phyloP scores from a whole-genome alignment of 2,888 invertebrate species.

The Chydorus sphaericus region DNA sequence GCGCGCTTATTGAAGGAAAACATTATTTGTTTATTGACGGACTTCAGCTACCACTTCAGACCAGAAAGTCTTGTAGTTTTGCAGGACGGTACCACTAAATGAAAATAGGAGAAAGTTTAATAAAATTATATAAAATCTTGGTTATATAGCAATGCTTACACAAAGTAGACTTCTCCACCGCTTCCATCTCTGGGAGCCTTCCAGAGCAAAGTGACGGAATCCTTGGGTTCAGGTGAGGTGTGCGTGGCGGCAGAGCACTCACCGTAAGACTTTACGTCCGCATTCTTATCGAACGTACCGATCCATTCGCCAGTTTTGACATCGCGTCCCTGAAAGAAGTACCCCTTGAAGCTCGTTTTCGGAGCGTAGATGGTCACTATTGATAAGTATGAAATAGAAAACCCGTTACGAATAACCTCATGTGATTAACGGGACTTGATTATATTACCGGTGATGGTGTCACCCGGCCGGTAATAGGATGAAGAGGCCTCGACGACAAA shows the following conservation, averaged over 20 bases:
- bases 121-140: neutral
- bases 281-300: slow-evolving; percentile 53
- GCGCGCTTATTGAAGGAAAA: neutral
- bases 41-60: slow-evolving; percentile 41
- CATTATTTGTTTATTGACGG: slow-evolving; percentile 2
- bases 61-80: slow-evolving; percentile 63
- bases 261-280: slow-evolving; percentile 57
- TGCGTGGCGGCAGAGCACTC: slow-evolving; percentile 69
- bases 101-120: slow-evolving; percentile 15
- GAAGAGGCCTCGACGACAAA: slow-evolving; percentile 51
- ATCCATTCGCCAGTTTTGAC: slow-evolving; percentile 55
- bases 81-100: slow-evolving; percentile 56
- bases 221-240: slow-evolving; percentile 56
- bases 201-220: slow-evolving; percentile 57
- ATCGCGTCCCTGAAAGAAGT: slow-evolving; percentile 67
- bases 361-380: slow-evolving; percentile 41
- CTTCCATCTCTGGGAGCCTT: slow-evolving; percentile 46
- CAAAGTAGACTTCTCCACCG: slow-evolving; percentile 57
- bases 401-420: neutral
- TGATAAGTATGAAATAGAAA: slow-evolving; percentile 15
- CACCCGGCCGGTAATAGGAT: slow-evolving; percentile 47
- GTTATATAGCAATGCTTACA: slow-evolving; percentile 40
- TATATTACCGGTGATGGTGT: slow-evolving; percentile 48
- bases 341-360: slow-evolving; percentile 52
- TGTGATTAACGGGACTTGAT: neutral